phyloP scores from a whole-genome alignment of 2,113 vertebrate species.

The Trematomus loennbergii region DNA sequence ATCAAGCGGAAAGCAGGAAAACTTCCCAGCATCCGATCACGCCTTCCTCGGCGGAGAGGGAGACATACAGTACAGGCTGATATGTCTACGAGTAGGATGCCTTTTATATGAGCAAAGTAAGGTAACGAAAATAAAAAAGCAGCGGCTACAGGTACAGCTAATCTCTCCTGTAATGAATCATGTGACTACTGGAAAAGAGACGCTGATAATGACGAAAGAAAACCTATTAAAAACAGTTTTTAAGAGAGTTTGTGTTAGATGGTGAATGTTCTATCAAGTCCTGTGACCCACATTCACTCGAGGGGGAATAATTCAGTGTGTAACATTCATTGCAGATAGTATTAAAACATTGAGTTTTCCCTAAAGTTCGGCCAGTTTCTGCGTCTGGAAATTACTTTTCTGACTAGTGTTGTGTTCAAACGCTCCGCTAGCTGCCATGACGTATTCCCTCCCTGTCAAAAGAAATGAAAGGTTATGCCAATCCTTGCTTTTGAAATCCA shows the following conservation, averaged over 20 bases:
- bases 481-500: conserved; percentile 49
- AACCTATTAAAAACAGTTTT: conserved; percentile 13
- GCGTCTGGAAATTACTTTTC: conserved; percentile 14
- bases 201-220: conserved; percentile 8
- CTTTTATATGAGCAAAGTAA: not conserved
- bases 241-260: not conserved
- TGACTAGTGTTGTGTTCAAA: conserved; percentile 11
- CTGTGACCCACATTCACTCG: not conserved
- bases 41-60: not conserved
- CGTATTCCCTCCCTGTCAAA: conserved; percentile 21
- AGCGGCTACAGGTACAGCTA: not conserved
- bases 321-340: conserved; percentile 3
- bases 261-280: not conserved
- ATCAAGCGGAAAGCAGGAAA: conserved; percentile 29
- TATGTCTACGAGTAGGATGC: not conserved
- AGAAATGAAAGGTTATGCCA: conserved; percentile 25
- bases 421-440: not conserved
- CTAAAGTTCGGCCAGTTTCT: conserved; percentile 12
- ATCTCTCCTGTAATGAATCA: not conserved
- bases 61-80: not conserved
- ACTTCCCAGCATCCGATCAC: conserved; percentile 22
- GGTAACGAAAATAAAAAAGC: conserved; percentile 10
- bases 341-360: conserved; percentile 6
- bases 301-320: not conserved
- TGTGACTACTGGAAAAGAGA: not conserved